Base-by-base conservation (phyloP, 2,113 vertebrate species). In the Castor canadensis region DNA sequence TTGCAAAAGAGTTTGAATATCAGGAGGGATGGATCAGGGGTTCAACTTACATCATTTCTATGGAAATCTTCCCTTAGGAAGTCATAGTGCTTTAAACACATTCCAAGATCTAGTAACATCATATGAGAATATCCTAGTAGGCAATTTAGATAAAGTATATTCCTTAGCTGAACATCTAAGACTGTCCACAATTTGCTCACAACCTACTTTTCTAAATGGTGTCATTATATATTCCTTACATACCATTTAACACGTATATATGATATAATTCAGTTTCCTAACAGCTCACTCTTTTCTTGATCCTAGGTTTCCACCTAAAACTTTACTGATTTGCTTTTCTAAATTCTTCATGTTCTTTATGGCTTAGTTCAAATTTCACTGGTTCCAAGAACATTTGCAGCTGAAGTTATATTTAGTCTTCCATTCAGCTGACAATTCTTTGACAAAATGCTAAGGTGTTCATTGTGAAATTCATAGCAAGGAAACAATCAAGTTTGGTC, bases 261-360 rank as follows among this genome's bases (percentile, higher is more conserved):
- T n/a, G n/a, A n/a, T 72, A 38, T 84, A 83, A 89, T n/a, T n/a
- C n/a, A n/a, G n/a, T n/a, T n/a, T n/a, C n/a, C n/a, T 82, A 16
- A 17, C 52, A 54, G 52, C 52, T 17, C 20, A 20, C 56, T 20
- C 56, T 58, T 22, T 76, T 87, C 64, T 84, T 49, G 40, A 30
- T 72, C 32, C n/a, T 62, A 75, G 20, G 40, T 72, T 95, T 92
- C 28, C 19, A 62, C 67, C 38, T 77, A 52, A 89, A 86, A 73
- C 28, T 67, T 97, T 40, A 49, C 9, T 85, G 60, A 71, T 73
- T 93, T 73, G 72, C 22, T 15, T 97, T 88, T 91, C 47, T 83
- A 62, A 54, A 67, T 75, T 92, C 62, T 86, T 80, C 52, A 40
- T 35, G 38, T 43, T 87, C 30, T 84, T 95, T 28, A 69, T 84